Base-by-base conservation (phyloP, 2,113 vertebrate species). In the Pitta sordida region DNA sequence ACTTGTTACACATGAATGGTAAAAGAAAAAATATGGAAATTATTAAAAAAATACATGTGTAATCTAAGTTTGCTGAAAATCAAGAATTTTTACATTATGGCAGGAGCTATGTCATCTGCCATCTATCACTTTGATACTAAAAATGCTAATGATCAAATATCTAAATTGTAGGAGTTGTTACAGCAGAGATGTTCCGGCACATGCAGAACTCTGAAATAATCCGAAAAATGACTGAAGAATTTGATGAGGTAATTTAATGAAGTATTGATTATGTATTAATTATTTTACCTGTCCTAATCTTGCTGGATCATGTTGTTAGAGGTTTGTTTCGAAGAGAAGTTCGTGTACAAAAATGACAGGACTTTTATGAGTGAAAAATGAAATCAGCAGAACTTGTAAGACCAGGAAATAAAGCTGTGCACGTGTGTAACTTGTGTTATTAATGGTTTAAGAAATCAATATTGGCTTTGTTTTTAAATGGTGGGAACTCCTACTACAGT, bases 181-280 rank as follows among this genome's bases (percentile, higher is more conserved):
- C 98, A 94, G 99, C 98, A 90, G 99, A 99, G 97, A 99, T 99
- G 99, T 99, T 99, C 95, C 98, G 99, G 83, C 99, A 99, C 92
- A 99, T 99, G 99, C 99, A 99, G 97, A 99, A 99, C 97, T 99
- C 99, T 93, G 99, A 99, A 98, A 99, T 99, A 97, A 99, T 99
- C 96, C 98, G 99, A 92, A 99, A 99, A 98, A 99, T 99, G 99
- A 99, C 99, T 44, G 99, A 99, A 96, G 99, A 99, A 96, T 99
- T 99, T 97, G 99, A 99, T 97, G 99, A 99, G 99, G 99, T 99
- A 98, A 97, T 22, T 90, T 86, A 67, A 64, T 79, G 48, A 73
- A 94, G 30, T 91, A 46, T 44, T 95, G 36, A 56, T 91, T 92
- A 70, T 63, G 30, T 89, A 41, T 51, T 27, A 17, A 41, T 52